phyloP scores from a whole-genome alignment of 37 sponge, comb jelly and placozoan genomes.

The Ephydatia muelleri region DNA sequence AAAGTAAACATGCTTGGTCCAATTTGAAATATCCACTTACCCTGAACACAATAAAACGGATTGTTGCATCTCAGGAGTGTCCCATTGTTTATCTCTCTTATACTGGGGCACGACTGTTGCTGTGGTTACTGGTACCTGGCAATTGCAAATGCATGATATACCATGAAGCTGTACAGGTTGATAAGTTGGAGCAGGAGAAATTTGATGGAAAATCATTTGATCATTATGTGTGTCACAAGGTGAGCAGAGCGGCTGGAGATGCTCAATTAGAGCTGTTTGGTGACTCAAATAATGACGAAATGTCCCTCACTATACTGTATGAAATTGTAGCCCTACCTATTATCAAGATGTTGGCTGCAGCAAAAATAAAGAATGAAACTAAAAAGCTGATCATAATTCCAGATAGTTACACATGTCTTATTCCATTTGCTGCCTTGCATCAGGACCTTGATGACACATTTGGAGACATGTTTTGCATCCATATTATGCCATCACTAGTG shows the following conservation, averaged over 20 bases:
- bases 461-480: constrained; percentile 61
- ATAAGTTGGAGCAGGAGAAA: constrained; percentile 14
- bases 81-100: constrained; percentile 67
- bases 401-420: constrained; percentile 59
- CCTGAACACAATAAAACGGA: constrained; percentile 9
- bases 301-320: constrained; percentile 47
- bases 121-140: constrained; percentile 65
- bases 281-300: background rate
- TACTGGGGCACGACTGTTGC: constrained; percentile 55
- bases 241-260: constrained; percentile 17
- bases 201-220: constrained; percentile 71
- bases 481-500: constrained; percentile 58
- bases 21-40: constrained; percentile 35
- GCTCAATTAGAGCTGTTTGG: constrained; percentile 37
- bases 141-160: constrained; percentile 2
- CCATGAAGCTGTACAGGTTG: constrained; percentile 43
- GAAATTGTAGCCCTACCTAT: constrained; percentile 45
- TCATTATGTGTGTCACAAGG: constrained; percentile 50
- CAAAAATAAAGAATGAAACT: background rate
- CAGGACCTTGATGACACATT: constrained; percentile 10
- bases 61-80: constrained; percentile 16
- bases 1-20: background rate
- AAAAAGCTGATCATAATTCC: constrained; percentile 46
- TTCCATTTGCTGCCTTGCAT: constrained; percentile 60
- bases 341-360: constrained; percentile 11